Percentiles rank a stretch among this genome's conserved stretches.
Evolutionary conservation across 2,888 invertebrate species (phyloP).

Genomic region (Catocala sponsa): DNA sequence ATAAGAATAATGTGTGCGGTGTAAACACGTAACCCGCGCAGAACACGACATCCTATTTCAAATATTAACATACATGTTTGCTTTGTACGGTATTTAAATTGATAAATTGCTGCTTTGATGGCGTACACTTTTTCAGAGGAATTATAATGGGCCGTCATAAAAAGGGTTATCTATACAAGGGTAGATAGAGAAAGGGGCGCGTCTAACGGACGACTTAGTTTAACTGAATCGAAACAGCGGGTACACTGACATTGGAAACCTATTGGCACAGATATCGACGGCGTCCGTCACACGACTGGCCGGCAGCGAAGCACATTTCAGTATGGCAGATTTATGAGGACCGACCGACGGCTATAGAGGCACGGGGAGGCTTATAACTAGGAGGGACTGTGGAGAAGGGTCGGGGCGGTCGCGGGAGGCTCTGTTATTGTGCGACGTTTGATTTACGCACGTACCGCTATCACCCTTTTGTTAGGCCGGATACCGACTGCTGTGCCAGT

Average conservation of each 20-base stretch:
- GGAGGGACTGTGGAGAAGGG: conserved; percentile 69
- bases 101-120: conserved; percentile 56
- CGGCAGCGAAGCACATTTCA: conserved; percentile 77
- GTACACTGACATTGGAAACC: conserved; percentile 72
- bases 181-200: conserved; percentile 60
- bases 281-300: conserved; percentile 69
- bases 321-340: conserved; percentile 84
- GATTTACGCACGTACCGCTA: conserved; percentile 87
- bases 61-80: conserved; percentile 56
- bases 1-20: conserved; percentile 61
- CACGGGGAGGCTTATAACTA: conserved; percentile 70
- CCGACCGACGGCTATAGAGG: conserved; percentile 73
- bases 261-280: conserved; percentile 79
- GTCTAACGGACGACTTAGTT: conserved; percentile 59
- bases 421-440: conserved; percentile 87
- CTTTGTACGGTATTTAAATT: conserved; percentile 52
- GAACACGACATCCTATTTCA: conserved; percentile 50
- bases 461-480: conserved; percentile 86
- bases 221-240: conserved; percentile 65
- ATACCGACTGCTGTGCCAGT: conserved; percentile 84
- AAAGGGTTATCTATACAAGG: conserved; percentile 55
- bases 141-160: conserved; percentile 59
- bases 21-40: conserved; percentile 57
- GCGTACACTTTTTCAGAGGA: conserved; percentile 47
- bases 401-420: conserved; percentile 74